Conservation (phyloP, 92 coral and sea anemone genomes). For the Phymanthus crucifer region DNA sequence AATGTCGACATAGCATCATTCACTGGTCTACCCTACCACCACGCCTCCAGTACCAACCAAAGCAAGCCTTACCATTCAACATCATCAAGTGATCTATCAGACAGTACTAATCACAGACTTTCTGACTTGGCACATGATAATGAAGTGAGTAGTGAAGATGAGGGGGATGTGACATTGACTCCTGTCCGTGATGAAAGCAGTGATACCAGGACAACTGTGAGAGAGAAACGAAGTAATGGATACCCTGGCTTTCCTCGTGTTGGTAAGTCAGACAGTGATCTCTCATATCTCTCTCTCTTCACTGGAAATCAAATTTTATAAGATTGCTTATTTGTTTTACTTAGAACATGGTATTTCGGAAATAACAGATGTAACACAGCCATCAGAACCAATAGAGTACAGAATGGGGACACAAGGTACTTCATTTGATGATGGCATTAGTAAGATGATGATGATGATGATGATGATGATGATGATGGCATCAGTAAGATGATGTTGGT, state of each 20-base stretch:
- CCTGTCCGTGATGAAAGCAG: conserved; percentile 21
- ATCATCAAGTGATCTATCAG: conserved; percentile 25
- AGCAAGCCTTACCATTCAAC: conserved; percentile 1
- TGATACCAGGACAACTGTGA: conserved; percentile 7
- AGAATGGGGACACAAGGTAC: neutral
- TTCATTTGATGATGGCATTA: neutral
- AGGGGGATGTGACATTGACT: conserved; percentile 21
- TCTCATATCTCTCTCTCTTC: too few species aligned
- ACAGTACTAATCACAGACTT: neutral
- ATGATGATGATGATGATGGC: neutral
- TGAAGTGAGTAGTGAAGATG: conserved; percentile 19
- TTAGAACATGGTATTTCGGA: neutral
- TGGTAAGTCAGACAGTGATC: neutral
- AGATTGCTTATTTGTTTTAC: neutral
- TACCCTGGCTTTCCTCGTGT: conserved; percentile 30
- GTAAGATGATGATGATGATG: too few species aligned
- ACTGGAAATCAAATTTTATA: too few species aligned
- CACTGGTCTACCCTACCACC: conserved; percentile 64
- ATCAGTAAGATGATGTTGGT: too few species aligned
- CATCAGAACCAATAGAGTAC: neutral
- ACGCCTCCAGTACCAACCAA: neutral
- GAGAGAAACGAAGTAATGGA: conserved; percentile 6
- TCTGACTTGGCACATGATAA: neutral
- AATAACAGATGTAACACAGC: neutral
- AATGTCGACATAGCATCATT: conserved; percentile 80